Percentiles rank a stretch among this genome's conserved stretches.
phyloP scores from a whole-genome alignment of 2,888 invertebrate species.

The Aethes cnicana region DNA sequence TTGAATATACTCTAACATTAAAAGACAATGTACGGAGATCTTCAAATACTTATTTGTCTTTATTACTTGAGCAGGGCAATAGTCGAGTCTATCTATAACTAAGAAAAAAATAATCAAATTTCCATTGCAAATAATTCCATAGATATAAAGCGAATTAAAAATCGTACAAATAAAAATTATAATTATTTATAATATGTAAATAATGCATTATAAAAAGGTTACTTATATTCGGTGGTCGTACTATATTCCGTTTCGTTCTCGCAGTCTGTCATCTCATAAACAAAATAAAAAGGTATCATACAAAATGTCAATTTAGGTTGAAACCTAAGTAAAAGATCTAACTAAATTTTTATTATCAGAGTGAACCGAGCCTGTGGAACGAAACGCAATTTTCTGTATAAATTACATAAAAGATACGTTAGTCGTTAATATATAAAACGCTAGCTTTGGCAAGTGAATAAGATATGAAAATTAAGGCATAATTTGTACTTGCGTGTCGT shows the following conservation, averaged over 20 bases:
- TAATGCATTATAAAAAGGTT: constrained; percentile 34
- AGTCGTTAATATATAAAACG: constrained; percentile 23
- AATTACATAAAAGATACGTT: constrained; percentile 22
- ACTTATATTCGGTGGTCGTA: constrained; percentile 40
- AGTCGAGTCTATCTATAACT: constrained; percentile 39
- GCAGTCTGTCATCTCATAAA: too few relatives aligned
- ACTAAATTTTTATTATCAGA: not conserved
- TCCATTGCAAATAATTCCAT: constrained; percentile 41
- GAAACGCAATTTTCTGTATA: constrained; percentile 21
- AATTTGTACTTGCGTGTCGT: constrained; percentile 56
- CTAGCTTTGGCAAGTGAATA: constrained; percentile 67
- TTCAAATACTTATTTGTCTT: constrained; percentile 39
- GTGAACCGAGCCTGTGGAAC: not conserved
- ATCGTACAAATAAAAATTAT: constrained; percentile 38
- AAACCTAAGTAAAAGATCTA: too few relatives aligned
- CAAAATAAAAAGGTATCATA: too few relatives aligned
- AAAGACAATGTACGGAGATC: constrained; percentile 32
- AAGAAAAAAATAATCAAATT: constrained; percentile 36
- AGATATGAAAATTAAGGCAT: constrained; percentile 43
- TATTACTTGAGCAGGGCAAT: constrained; percentile 62
- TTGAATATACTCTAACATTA: constrained; percentile 15
- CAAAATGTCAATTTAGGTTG: too few relatives aligned
- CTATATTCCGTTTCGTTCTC: constrained; percentile 23
- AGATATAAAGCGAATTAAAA: constrained; percentile 49
- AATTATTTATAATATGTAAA: constrained; percentile 36